Conservation (phyloP, 2,888 invertebrate genomes). For the Drosophila tanythrix region DNA sequence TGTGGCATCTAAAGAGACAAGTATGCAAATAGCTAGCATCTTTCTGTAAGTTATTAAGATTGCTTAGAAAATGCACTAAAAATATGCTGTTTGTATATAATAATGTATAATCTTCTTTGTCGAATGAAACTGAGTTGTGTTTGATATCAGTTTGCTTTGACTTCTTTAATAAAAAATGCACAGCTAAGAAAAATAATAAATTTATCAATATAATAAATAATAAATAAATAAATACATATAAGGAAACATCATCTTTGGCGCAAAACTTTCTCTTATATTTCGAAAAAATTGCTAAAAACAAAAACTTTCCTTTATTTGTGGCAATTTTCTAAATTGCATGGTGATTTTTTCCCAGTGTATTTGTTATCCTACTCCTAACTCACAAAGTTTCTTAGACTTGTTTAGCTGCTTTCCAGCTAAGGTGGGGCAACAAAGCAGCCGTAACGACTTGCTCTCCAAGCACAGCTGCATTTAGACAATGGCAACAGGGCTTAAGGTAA, state of each 20-base stretch:
- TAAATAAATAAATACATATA: not conserved
- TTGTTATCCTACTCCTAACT: not conserved
- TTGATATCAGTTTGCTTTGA: not conserved
- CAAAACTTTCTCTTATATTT: not conserved
- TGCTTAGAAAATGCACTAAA: conserved; percentile 3
- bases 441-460: conserved; percentile 4
- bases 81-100: not conserved
- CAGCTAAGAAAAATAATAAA: no score
- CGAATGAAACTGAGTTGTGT: not conserved
- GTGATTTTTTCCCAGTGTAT: not conserved
- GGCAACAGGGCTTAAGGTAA: conserved; percentile 14
- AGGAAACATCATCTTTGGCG: not conserved
- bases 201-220: not conserved
- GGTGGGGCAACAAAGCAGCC: not conserved
- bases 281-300: not conserved
- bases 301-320: fast-evolving
- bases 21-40: conserved; percentile 18
- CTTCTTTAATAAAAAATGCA: not conserved
- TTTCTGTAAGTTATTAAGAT: conserved; percentile 25
- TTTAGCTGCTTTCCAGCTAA: not conserved
- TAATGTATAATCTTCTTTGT: conserved; percentile 1
- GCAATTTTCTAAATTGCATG: not conserved
- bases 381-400: not conserved
- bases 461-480: conserved; percentile 19
- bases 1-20: conserved; percentile 15